These are phyloP conservation scores for Noctua janthe DNA, from an alignment of 2,888 invertebrate species.

Conservation along the genomic window DNA sequence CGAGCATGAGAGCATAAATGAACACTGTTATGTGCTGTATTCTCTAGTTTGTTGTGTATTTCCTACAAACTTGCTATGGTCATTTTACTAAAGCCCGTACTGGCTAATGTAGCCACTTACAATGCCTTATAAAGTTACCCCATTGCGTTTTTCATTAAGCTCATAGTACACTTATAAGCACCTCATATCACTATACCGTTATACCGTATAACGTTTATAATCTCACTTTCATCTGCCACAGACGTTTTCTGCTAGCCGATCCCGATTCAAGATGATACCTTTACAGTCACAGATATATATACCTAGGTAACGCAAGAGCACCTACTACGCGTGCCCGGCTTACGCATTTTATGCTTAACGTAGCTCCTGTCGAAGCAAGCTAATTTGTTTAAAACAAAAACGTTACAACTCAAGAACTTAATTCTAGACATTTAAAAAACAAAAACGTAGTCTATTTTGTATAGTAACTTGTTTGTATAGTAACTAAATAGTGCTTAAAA, in stretches of 20 bases:
- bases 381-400: too few species aligned
- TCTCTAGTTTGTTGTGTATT: conserved; percentile 3
- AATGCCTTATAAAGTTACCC: neutral
- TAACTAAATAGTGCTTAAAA: too few species aligned
- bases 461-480: too few species aligned
- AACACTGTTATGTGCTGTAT: conserved; percentile 2
- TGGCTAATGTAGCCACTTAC: neutral
- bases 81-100: neutral
- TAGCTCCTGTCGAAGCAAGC: too few species aligned
- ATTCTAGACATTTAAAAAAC: too few species aligned
- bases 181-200: too few species aligned
- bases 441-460: too few species aligned
- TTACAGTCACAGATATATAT: too few species aligned
- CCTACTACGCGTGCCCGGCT: too few species aligned
- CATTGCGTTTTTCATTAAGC: neutral
- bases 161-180: neutral
- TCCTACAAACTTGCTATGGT: neutral
- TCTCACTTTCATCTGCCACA: neutral
- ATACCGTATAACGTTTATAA: neutral
- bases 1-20: neutral
- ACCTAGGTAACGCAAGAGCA: too few species aligned
- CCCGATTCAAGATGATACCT: neutral
- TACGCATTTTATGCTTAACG: too few species aligned
- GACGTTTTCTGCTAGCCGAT: neutral
- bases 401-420: too few species aligned